A percentile compares a stretch with the other conserved stretches of the same genome.
Evolutionary conservation across 2,888 invertebrate species (phyloP).

Genomic region (Nephrotoma guestfalica): DNA sequence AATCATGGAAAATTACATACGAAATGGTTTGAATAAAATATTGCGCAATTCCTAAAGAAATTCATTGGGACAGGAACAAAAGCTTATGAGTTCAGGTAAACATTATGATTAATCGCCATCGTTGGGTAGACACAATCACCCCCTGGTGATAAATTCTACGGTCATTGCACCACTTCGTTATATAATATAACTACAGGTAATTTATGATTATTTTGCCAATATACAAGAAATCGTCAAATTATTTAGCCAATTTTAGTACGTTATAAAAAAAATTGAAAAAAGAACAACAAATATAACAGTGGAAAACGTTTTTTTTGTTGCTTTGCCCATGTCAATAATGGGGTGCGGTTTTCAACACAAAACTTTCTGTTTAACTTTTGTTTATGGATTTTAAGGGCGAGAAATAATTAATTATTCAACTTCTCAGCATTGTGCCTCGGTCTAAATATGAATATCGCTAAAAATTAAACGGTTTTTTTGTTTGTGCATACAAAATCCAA

Average conservation of each 20-base stretch:
- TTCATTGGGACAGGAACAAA: neutral
- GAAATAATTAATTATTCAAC: neutral
- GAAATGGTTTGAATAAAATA: neutral
- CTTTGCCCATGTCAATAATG: neutral
- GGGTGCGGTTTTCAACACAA: neutral
- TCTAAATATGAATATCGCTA: no score
- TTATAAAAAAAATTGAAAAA: no score
- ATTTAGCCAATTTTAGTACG: neutral
- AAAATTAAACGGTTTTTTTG: neutral
- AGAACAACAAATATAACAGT: neutral
- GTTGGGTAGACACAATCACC: neutral
- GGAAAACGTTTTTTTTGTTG: neutral
- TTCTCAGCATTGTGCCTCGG: neutral
- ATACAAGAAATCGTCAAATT: neutral
- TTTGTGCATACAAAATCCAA: neutral
- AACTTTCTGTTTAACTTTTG: neutral
- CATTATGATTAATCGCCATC: neutral
- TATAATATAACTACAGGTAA: neutral
- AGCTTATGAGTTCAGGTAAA: neutral
- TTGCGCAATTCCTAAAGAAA: neutral
- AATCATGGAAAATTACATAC: neutral
- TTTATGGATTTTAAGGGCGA: neutral
- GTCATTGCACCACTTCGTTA: neutral
- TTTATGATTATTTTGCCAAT: neutral
- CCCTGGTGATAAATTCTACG: neutral